Percentiles rank a stretch among this genome's conserved stretches.
These are phyloP conservation scores for Drosophila ambigua DNA, from an alignment of 1,140 invertebrate genomes.

Conservation along the genomic window DNA sequence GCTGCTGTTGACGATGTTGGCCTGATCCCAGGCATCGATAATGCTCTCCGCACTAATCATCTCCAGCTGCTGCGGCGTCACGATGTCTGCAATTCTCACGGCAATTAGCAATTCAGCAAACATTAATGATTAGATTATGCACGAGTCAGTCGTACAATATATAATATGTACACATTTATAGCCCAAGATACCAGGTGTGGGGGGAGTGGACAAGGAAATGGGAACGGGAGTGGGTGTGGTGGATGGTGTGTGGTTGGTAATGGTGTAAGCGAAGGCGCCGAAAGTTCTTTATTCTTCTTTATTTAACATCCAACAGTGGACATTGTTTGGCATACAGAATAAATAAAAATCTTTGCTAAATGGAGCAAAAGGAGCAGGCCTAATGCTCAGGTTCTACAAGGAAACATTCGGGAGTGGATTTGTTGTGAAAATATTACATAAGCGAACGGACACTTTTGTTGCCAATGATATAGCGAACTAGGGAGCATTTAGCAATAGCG, in stretches of 20 bases:
- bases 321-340: neutral
- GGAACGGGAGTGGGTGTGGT: conserved; percentile 4
- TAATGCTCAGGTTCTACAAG: no score
- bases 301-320: neutral
- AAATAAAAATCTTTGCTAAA: no score
- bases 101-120: conserved; percentile 7
- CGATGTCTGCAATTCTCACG: conserved; percentile 59
- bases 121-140: conserved; percentile 1
- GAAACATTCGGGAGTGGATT: no score
- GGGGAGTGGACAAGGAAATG: conserved; percentile 3
- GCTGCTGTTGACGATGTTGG: conserved; percentile 87
- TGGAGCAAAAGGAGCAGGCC: no score
- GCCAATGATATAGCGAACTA: no score
- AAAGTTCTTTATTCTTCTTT: conserved; percentile 7
- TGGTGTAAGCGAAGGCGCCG: conserved; percentile 39
- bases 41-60: conserved; percentile 85
- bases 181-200: conserved; percentile 62
- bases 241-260: neutral
- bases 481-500: no score
- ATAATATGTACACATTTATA: conserved; percentile 52
- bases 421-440: no score
- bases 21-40: conserved; percentile 89
- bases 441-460: no score
- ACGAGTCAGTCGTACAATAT: neutral
- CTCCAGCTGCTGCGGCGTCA: conserved; percentile 73